Conservation (phyloP, 2,797 vertebrate genomes). For the Onychomys leucogaster region DNA sequence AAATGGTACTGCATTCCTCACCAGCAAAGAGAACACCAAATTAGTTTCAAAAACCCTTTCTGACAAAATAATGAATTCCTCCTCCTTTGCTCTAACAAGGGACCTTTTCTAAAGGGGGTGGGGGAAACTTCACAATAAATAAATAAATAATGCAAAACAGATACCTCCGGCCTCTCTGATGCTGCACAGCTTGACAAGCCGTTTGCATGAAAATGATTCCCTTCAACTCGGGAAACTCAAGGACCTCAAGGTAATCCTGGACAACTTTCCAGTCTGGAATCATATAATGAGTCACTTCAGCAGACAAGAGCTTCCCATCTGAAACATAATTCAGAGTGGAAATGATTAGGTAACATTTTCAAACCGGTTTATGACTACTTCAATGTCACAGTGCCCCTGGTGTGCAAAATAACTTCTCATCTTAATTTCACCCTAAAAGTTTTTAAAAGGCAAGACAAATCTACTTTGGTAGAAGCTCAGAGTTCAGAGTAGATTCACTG, state of each 20-base stretch:
- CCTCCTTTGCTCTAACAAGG: background rate
- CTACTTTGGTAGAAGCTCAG: slow-evolving; percentile 19
- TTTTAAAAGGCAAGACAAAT: slow-evolving; percentile 67
- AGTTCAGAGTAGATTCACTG: slow-evolving; percentile 22
- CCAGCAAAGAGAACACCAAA: slow-evolving; percentile 68
- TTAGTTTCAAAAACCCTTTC: slow-evolving; percentile 59
- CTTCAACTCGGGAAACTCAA: slow-evolving; percentile 94
- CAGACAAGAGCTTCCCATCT: slow-evolving; percentile 93
- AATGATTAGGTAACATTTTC: slow-evolving; percentile 63
- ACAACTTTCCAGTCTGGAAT: slow-evolving; percentile 95
- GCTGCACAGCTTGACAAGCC: slow-evolving; percentile 94
- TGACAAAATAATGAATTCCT: slow-evolving; percentile 61
- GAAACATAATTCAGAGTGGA: slow-evolving; percentile 80
- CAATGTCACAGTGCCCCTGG: background rate
- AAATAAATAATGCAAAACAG: slow-evolving; percentile 65
- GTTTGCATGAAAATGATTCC: slow-evolving; percentile 97
- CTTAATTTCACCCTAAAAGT: slow-evolving; percentile 41
- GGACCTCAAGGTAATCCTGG: slow-evolving; percentile 95
- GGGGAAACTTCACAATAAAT: background rate
- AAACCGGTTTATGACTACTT: slow-evolving; percentile 39
- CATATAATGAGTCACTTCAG: slow-evolving; percentile 95
- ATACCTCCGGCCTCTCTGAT: slow-evolving; percentile 96
- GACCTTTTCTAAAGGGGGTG: background rate
- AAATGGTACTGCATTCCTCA: slow-evolving; percentile 35
- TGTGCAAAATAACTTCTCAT: slow-evolving; percentile 51